A percentile compares a stretch with the other conserved stretches of the same genome.
phyloP scores from a whole-genome alignment of 1,140 invertebrate genomes.

The Archegozetes longisetosus region DNA sequence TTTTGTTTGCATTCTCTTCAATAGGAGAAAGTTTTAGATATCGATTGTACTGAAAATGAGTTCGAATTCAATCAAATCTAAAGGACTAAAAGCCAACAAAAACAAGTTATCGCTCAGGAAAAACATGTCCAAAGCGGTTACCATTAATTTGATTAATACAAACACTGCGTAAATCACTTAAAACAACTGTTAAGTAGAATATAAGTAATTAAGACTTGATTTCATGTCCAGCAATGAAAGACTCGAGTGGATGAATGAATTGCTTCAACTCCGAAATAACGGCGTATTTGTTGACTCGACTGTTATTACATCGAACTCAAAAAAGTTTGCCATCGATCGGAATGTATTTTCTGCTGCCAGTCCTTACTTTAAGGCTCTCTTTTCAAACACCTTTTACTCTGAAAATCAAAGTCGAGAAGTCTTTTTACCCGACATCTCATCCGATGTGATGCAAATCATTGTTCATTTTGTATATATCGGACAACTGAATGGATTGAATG shows the following conservation, averaged over 20 bases:
- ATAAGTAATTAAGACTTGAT: no score
- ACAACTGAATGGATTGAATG: constrained; percentile 35
- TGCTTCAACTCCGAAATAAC: background rate
- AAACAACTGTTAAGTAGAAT: no score
- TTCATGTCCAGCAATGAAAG: background rate
- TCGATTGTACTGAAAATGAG: no score
- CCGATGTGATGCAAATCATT: constrained; percentile 33
- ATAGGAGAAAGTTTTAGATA: no score
- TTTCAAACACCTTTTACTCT: constrained; percentile 40
- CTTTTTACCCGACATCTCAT: constrained; percentile 25
- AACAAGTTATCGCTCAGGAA: no score
- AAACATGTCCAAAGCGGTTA: no score
- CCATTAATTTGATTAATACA: no score
- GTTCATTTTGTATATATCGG: constrained; percentile 50
- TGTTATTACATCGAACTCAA: constrained; percentile 36
- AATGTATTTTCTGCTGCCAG: constrained; percentile 45
- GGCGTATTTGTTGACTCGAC: constrained; percentile 5
- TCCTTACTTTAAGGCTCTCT: constrained; percentile 48
- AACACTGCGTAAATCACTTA: no score
- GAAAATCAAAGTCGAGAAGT: constrained; percentile 28
- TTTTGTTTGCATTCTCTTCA: no score
- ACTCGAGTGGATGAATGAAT: background rate
- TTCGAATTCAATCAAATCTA: no score
- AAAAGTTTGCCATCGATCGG: constrained; percentile 43
- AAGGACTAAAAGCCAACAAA: no score